Percentiles rank a stretch among this genome's conserved stretches.
Conservation (phyloP, 2,797 vertebrate genomes). For the Gadopsis bispinosus region DNA sequence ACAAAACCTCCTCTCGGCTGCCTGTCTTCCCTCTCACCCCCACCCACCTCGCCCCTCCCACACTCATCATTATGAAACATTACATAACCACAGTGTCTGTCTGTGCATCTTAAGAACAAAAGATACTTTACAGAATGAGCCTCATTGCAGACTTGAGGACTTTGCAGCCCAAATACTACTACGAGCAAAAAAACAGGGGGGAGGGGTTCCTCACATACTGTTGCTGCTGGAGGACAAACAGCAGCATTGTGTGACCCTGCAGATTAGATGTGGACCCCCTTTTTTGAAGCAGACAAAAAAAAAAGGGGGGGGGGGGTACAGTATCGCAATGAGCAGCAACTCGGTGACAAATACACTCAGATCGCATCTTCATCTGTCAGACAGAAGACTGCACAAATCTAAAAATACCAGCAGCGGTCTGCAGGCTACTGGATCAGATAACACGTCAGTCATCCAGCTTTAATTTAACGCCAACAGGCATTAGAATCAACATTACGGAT, state of each 20-base stretch:
- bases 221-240: slow-evolving; percentile 11
- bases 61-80: slow-evolving; percentile 45
- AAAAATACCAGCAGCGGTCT: slow-evolving; percentile 39
- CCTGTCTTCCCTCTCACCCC: slow-evolving; percentile 1
- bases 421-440: not conserved
- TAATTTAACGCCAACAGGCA: slow-evolving; percentile 4
- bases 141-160: not conserved
- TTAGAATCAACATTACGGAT: slow-evolving; percentile 31
- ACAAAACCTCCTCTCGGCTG: slow-evolving; percentile 38
- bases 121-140: slow-evolving; percentile 4
- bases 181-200: not conserved
- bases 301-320: not conserved
- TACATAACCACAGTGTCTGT: slow-evolving; percentile 58
- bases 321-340: slow-evolving; percentile 5
- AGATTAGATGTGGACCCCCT: slow-evolving; percentile 14
- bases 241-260: slow-evolving; percentile 31
- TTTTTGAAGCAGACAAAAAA: not conserved
- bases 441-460: not conserved
- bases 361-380: slow-evolving; percentile 27
- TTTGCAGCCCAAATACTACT: not conserved
- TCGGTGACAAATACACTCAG: slow-evolving; percentile 32
- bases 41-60: not conserved
- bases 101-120: slow-evolving; percentile 43
- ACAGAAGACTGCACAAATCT: not conserved
- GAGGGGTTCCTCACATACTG: not conserved